Evolutionary conservation across 1,140 invertebrate genomes (phyloP).

Genomic region (Eriocheir sinensis): DNA sequence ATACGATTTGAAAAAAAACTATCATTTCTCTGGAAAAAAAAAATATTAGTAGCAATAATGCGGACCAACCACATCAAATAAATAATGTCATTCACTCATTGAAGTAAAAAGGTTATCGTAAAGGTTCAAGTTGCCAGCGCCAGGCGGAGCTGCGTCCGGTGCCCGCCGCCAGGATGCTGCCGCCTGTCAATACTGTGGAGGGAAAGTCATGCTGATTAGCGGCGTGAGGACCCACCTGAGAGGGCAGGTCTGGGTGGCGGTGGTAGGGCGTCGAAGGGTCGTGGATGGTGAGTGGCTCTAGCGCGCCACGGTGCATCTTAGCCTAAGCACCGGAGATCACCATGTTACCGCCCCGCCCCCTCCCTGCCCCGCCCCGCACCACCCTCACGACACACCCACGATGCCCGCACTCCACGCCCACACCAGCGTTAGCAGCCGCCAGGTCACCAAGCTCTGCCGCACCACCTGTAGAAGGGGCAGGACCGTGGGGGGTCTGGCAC

Average conservation of each 20-base stretch:
- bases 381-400: slow-evolving; percentile 64
- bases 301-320: slow-evolving; percentile 74
- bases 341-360: slow-evolving; percentile 74
- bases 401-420: slow-evolving; percentile 57
- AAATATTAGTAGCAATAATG: not conserved
- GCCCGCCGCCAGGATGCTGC: not conserved
- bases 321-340: slow-evolving; percentile 69
- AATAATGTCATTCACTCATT: not conserved
- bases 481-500: slow-evolving; percentile 25
- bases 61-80: not conserved
- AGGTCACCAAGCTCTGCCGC: slow-evolving; percentile 56
- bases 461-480: slow-evolving; percentile 52
- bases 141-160: too few relatives aligned
- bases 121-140: too few relatives aligned
- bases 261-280: slow-evolving; percentile 78
- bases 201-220: not conserved
- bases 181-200: too few relatives aligned
- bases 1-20: not conserved
- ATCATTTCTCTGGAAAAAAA: not conserved
- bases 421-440: slow-evolving; percentile 41
- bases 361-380: slow-evolving; percentile 64
- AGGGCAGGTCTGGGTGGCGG: slow-evolving; percentile 79
- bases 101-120: too few relatives aligned
- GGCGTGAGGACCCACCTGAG: slow-evolving; percentile 74
- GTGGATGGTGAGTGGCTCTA: slow-evolving; percentile 77